phyloP scores from a whole-genome alignment of 1,140 invertebrate genomes.

The Octopus sinensis region DNA sequence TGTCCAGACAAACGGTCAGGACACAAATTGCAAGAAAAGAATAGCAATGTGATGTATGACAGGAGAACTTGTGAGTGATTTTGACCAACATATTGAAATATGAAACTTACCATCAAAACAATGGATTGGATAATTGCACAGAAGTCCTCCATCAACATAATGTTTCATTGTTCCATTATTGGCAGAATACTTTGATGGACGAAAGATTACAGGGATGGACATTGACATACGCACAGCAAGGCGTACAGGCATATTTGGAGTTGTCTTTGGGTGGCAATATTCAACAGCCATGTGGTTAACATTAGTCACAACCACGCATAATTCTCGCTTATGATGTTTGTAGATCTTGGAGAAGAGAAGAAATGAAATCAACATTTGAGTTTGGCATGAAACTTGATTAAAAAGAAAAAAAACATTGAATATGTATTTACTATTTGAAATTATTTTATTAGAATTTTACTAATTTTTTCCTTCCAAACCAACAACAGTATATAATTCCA shows the following conservation, averaged over 20 bases:
- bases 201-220: constrained; percentile 40
- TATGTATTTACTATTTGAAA: no score
- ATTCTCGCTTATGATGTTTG: constrained; percentile 28
- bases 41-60: no score
- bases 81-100: no score
- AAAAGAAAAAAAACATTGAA: no score
- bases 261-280: constrained; percentile 47
- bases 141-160: constrained; percentile 33
- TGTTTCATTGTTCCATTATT: not conserved
- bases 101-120: constrained; percentile 36
- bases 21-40: no score
- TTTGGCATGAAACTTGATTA: no score
- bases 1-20: no score
- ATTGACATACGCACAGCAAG: constrained; percentile 47
- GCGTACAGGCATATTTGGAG: constrained; percentile 44
- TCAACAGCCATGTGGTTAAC: constrained; percentile 38
- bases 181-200: not conserved
- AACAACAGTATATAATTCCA: no score
- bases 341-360: constrained; percentile 31
- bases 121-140: constrained; percentile 35
- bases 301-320: constrained; percentile 48
- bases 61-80: no score
- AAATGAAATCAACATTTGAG: not conserved
- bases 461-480: no score
- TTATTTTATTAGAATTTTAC: no score